Percentiles rank a stretch among this genome's conserved stretches.
phyloP scores from a whole-genome alignment of 37 sponge, comb jelly and placozoan species.

The Amphimedon queenslandica region DNA sequence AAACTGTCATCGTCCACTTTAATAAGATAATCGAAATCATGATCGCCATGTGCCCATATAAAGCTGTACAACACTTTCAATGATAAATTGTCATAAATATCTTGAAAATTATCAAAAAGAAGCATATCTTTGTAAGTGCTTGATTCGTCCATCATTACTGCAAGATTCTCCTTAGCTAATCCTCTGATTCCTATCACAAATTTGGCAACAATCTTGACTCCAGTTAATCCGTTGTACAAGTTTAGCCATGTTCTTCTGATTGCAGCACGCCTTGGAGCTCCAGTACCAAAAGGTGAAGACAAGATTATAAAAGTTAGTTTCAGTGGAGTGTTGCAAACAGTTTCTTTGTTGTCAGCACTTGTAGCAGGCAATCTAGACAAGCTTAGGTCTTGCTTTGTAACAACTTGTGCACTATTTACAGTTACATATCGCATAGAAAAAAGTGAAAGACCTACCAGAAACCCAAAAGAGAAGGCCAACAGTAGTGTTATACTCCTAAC shows the following conservation, averaged over 20 bases:
- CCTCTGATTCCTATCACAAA: conserved; percentile 40
- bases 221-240: conserved; percentile 9
- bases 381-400: too few relatives aligned
- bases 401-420: too few relatives aligned
- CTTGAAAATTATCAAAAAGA: conserved; percentile 14
- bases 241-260: conserved; percentile 45
- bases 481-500: too few relatives aligned
- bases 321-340: too few relatives aligned
- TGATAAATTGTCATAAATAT: conserved; percentile 42
- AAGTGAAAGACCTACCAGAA: too few relatives aligned
- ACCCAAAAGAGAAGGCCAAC: too few relatives aligned
- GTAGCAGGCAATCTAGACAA: too few relatives aligned
- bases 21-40: conserved; percentile 43
- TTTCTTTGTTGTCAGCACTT: too few relatives aligned
- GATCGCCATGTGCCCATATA: conserved; percentile 8
- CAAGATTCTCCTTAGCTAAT: not conserved
- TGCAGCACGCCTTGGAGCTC: conserved; percentile 3
- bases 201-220: conserved; percentile 13
- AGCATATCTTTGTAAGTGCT: conserved; percentile 21
- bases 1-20: conserved; percentile 63
- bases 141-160: conserved; percentile 11
- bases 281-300: too few relatives aligned
- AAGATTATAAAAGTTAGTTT: too few relatives aligned
- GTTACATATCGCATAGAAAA: too few relatives aligned
- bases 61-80: conserved; percentile 33